These are phyloP conservation scores for Trissolcus basalis DNA, from an alignment of 1,140 invertebrate genomes.

Conservation along the genomic window DNA sequence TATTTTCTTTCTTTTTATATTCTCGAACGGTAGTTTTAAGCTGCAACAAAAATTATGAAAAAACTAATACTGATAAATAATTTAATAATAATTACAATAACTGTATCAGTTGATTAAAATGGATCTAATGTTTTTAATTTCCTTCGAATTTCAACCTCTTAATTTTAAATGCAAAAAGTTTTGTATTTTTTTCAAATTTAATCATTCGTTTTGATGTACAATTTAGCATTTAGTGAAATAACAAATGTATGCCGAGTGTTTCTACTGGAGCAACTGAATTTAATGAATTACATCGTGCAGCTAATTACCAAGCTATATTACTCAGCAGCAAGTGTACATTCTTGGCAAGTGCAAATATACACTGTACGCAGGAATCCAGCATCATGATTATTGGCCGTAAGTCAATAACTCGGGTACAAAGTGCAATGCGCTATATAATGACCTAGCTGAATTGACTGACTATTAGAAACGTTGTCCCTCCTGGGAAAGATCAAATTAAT, in stretches of 20 bases:
- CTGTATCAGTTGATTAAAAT: no score
- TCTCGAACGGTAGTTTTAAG: no score
- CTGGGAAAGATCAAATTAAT: not conserved
- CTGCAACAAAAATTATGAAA: no score
- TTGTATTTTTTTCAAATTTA: no score
- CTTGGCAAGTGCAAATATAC: constrained; percentile 55
- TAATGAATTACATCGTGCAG: constrained; percentile 31
- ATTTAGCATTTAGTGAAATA: not conserved
- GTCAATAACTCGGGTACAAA: constrained; percentile 74
- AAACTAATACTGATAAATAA: no score
- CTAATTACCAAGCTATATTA: constrained; percentile 37
- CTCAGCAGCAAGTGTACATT: constrained; percentile 45
- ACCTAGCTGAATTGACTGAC: constrained; percentile 66
- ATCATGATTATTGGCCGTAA: constrained; percentile 73
- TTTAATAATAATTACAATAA: no score
- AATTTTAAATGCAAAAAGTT: no score
- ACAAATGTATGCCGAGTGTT: constrained; percentile 7
- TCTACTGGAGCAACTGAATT: constrained; percentile 18
- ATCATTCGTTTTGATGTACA: not conserved
- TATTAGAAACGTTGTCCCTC: constrained; percentile 61
- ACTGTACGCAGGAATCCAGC: constrained; percentile 63
- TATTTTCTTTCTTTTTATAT: no score
- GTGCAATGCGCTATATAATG: constrained; percentile 64
- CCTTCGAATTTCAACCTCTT: no score
- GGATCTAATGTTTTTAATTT: no score